These are phyloP conservation scores for Clepsis dumicolana DNA, from an alignment of 2,888 invertebrate species.

Conservation along the genomic window DNA sequence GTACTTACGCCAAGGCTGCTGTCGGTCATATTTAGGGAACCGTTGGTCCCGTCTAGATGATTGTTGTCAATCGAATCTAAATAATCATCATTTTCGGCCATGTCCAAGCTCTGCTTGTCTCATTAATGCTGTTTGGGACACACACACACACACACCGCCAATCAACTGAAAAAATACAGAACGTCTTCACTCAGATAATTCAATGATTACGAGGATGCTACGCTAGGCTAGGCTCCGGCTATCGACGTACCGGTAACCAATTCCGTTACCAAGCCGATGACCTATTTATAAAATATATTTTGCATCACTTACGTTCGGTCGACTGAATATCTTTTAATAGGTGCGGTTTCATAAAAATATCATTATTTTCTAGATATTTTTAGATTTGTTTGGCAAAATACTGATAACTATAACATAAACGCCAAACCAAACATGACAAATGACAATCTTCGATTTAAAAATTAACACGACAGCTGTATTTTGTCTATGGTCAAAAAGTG, in stretches of 20 bases:
- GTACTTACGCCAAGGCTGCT: slow-evolving; percentile 80
- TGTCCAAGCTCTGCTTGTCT: slow-evolving; percentile 65
- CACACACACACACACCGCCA: slow-evolving; percentile 60
- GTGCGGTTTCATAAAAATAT: slow-evolving; percentile 58
- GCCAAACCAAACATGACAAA: slow-evolving; percentile 57
- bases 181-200: slow-evolving; percentile 48
- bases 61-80: slow-evolving; percentile 82
- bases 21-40: slow-evolving; percentile 84
- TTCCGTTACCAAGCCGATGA: slow-evolving; percentile 64
- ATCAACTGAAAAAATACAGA: slow-evolving; percentile 58
- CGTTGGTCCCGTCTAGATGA: slow-evolving; percentile 88
- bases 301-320: slow-evolving; percentile 53
- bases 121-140: slow-evolving; percentile 63
- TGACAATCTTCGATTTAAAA: slow-evolving; percentile 46
- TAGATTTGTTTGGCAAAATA: slow-evolving; percentile 66
- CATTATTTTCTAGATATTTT: slow-evolving; percentile 66
- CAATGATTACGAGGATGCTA: slow-evolving; percentile 60
- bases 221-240: slow-evolving; percentile 46
- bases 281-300: slow-evolving; percentile 74
- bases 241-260: slow-evolving; percentile 85
- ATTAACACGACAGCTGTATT: slow-evolving; percentile 24
- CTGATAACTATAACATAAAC: slow-evolving; percentile 49
- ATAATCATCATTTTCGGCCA: slow-evolving; percentile 85
- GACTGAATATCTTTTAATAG: slow-evolving; percentile 53
- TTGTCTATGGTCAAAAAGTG: slow-evolving; percentile 29